Evolutionary conservation across 2,113 vertebrate species (phyloP).

Genomic region (Gadus chalcogrammus): DNA sequence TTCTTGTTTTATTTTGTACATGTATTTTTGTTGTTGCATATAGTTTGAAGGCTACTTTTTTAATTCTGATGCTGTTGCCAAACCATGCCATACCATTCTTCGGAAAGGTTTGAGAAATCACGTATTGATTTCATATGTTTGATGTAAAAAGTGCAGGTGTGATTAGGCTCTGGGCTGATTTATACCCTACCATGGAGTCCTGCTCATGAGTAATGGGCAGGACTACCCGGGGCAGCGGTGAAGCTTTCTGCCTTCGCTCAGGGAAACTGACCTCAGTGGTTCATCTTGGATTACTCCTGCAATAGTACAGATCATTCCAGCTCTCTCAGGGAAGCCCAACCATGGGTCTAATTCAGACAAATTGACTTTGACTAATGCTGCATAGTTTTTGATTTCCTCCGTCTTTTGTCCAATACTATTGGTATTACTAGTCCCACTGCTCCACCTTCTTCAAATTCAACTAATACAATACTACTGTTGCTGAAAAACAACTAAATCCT

Average conservation of each 20-base stretch:
- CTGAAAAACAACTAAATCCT: too few relatives aligned
- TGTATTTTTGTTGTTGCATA: neutral
- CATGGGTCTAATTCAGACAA: too few relatives aligned
- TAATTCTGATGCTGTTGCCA: too few relatives aligned
- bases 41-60: too few relatives aligned
- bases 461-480: too few relatives aligned
- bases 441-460: too few relatives aligned
- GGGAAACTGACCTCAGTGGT: conserved; percentile 17
- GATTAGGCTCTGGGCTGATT: conserved; percentile 12
- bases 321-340: neutral
- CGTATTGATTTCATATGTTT: conserved; percentile 53
- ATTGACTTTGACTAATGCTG: too few relatives aligned
- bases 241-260: conserved; percentile 14
- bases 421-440: too few relatives aligned
- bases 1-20: conserved; percentile 53
- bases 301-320: conserved; percentile 7
- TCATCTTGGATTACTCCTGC: conserved; percentile 2
- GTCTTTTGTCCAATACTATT: too few relatives aligned
- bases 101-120: conserved; percentile 38
- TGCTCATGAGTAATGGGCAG: conserved; percentile 38
- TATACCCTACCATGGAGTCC: conserved; percentile 4
- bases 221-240: conserved; percentile 16
- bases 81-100: conserved; percentile 7
- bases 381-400: too few relatives aligned
- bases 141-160: conserved; percentile 35